These are phyloP conservation scores for Heteromyza rotundicornis DNA, from an alignment of 2,888 invertebrate species.

Conservation along the genomic window DNA sequence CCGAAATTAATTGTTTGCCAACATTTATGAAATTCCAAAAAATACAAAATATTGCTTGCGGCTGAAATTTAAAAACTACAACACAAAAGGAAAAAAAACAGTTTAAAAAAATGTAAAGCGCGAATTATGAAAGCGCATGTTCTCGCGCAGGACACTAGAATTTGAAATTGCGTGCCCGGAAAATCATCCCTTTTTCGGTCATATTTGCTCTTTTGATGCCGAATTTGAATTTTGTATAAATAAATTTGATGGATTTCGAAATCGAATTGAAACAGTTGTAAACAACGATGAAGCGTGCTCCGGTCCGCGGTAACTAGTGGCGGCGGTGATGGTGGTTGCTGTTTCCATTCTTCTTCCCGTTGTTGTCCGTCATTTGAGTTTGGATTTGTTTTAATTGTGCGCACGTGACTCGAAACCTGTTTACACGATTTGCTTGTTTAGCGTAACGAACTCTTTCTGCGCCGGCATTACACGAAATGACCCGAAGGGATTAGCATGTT, in stretches of 20 bases:
- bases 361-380: conserved; percentile 6
- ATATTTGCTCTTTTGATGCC: neutral
- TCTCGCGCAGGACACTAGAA: neutral
- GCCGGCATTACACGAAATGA: neutral
- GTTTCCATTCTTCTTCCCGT: neutral
- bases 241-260: neutral
- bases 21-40: neutral
- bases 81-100: too few relatives aligned
- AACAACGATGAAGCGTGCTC: neutral
- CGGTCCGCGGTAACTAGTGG: too few relatives aligned
- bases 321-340: neutral
- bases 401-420: conserved; percentile 36
- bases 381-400: conserved; percentile 27
- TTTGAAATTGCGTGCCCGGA: too few relatives aligned
- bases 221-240: neutral
- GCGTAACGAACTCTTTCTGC: neutral
- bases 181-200: neutral
- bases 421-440: conserved; percentile 7
- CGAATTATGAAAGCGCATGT: neutral
- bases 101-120: neutral
- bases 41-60: neutral
- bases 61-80: too few relatives aligned
- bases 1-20: conserved; percentile 5
- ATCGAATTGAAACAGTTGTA: neutral
- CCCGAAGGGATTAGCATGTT: conserved; percentile 8